These are phyloP conservation scores for Luffia ferchaultella DNA, from an alignment of 2,888 invertebrate genomes.

Conservation along the genomic window DNA sequence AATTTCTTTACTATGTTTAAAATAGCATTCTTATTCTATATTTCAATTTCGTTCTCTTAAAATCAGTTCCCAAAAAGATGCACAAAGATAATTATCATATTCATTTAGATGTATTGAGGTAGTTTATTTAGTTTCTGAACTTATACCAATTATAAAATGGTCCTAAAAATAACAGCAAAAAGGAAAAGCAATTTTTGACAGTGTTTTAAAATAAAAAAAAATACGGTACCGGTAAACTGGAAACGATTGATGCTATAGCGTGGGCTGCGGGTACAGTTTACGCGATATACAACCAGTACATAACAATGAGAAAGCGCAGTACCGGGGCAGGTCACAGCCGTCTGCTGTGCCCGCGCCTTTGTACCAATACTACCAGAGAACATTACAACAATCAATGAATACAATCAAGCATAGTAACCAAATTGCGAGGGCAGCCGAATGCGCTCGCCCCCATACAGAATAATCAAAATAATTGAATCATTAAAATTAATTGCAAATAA, in stretches of 20 bases:
- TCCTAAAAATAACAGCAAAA: conserved; percentile 53
- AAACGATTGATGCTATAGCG: too few relatives aligned
- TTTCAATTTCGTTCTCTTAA: conserved; percentile 48
- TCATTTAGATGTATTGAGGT: conserved; percentile 65
- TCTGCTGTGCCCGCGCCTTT: too few relatives aligned
- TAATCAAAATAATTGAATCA: conserved; percentile 19
- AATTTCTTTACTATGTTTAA: conserved; percentile 56
- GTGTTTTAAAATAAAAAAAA: too few relatives aligned
- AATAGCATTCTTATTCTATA: conserved; percentile 57
- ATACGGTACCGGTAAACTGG: too few relatives aligned
- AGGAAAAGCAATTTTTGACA: conserved; percentile 34
- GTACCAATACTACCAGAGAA: too few relatives aligned
- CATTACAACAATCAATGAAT: too few relatives aligned
- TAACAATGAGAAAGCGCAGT: too few relatives aligned
- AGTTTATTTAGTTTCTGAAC: conserved; percentile 66
- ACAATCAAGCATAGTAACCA: too few relatives aligned
- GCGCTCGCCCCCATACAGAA: neutral
- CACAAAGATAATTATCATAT: conserved; percentile 64
- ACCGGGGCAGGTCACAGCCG: too few relatives aligned
- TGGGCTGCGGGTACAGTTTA: too few relatives aligned
- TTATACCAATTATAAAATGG: conserved; percentile 63
- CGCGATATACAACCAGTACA: too few relatives aligned
- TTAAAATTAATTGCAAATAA: conserved; percentile 44
- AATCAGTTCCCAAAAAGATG: conserved; percentile 63
- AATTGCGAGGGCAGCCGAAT: too few relatives aligned